Conservation (phyloP, 2,113 vertebrate genomes). For the Tenrec ecaudatus region DNA sequence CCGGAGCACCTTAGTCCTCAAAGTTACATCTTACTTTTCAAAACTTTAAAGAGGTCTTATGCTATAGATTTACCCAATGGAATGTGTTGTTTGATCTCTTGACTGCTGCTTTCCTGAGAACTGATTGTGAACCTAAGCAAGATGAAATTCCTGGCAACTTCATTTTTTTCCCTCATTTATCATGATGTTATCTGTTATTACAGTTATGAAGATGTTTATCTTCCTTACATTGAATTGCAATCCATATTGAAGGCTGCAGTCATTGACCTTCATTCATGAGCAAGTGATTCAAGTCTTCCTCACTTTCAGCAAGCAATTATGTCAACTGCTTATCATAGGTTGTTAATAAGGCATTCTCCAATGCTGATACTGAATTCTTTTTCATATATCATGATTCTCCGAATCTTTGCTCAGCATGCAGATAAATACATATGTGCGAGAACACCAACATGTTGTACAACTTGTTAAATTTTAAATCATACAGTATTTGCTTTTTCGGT, state of each 20-base stretch:
- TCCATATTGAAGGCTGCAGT: not conserved
- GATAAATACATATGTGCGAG: no score
- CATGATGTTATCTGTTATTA: not conserved
- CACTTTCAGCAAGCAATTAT: not conserved
- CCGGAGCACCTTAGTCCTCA: no score
- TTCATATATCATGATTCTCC: no score
- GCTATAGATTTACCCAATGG: not conserved
- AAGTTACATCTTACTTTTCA: no score
- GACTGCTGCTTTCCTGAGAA: not conserved
- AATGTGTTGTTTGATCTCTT: not conserved
- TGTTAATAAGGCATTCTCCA: not conserved
- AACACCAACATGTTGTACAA: no score
- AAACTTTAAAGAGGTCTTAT: no score
- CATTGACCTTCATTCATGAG: not conserved
- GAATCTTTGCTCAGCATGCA: no score
- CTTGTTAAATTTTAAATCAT: no score
- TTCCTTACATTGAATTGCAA: not conserved
- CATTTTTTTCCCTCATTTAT: not conserved
- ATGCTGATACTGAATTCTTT: not conserved
- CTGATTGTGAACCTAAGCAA: not conserved
- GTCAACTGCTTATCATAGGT: not conserved
- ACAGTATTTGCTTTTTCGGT: no score
- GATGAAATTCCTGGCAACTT: not conserved
- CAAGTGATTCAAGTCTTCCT: not conserved
- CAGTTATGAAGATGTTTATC: not conserved